Evolutionary conservation across 2,113 vertebrate species (phyloP), one percentile per base, ranked within the genome.

Genomic region (Agelaius tricolor): DNA sequence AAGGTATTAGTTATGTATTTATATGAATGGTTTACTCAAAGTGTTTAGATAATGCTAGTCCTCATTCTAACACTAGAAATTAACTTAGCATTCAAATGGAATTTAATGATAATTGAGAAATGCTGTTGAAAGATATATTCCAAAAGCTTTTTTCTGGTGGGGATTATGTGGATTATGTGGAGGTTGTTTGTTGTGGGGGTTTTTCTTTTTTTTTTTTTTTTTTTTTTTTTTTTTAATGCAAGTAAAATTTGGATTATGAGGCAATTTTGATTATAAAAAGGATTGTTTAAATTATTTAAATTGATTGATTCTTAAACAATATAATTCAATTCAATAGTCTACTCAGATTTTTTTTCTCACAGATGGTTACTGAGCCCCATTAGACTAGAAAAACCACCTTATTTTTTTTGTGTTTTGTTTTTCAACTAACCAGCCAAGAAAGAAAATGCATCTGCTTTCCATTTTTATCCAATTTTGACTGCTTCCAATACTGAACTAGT

Each of bases 181-280:
- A 31, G 5, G 7, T 57, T 63, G 24, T 5, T 55, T 66, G 3
- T 37, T 35, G 9, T 7, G 8, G 11, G 8, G 1, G 1, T 2
- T 7, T 5, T 28, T 30, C 1, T 11, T 9, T 28, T 28, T 7
- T 15, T 13, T 14, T 10, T 2, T 23, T 10, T 14, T 10, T 23
- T 10, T 9, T 1, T 13, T 2, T 27, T 33, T 19, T 3, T 46
- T 49, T 37, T 31, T 33, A 0, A 11, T 67, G 17, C 1, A 30
- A 35, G 5, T 44, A 37, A 49, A 66, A 52, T 27, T 61, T 37
- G 44, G 17, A 30, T 58, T 43, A 13, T 23, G 3, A 71, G 9
- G 7, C n/a, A n/a, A 71, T 55, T 59, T 49, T 63, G 9, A 90
- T 39, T 82, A 74, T 78, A 86, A 82, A 82, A 78, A 4, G 7